These are phyloP conservation scores for Ceratina australensis DNA, from an alignment of 1,140 invertebrate species.

Conservation along the genomic window DNA sequence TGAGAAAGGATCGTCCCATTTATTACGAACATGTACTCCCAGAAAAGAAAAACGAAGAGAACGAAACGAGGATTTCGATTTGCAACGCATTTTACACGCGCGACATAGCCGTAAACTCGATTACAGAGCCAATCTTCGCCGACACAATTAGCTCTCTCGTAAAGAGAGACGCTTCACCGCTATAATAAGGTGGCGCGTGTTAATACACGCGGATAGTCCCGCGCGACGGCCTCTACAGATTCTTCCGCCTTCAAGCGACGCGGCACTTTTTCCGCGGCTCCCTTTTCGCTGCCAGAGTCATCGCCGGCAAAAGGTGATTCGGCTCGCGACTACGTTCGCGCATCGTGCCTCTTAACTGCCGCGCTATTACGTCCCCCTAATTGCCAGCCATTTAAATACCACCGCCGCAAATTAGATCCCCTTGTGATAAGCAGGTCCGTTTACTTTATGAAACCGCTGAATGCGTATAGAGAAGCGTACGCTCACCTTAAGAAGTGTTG, in stretches of 20 bases:
- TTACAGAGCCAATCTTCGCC: constrained; percentile 58
- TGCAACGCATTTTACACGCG: background rate
- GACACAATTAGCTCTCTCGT: constrained; percentile 64
- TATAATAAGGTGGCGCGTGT: constrained; percentile 56
- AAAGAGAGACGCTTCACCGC: constrained; percentile 51
- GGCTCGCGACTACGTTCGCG: constrained; percentile 43
- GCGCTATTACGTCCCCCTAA: constrained; percentile 65
- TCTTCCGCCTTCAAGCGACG: constrained; percentile 4
- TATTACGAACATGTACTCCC: background rate
- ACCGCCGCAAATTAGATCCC: constrained; percentile 52
- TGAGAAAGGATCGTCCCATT: no score
- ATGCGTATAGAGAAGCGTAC: no score
- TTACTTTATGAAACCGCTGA: no score
- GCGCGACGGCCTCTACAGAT: background rate
- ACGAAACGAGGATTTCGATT: background rate
- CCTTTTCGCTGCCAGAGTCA: background rate
- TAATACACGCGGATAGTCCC: constrained; percentile 60
- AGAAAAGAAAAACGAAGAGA: background rate
- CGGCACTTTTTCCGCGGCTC: constrained; percentile 18
- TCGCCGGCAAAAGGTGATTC: constrained; percentile 31
- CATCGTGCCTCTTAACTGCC: constrained; percentile 57
- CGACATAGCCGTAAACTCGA: constrained; percentile 60
- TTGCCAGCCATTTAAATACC: constrained; percentile 67
- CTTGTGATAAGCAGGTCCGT: constrained; percentile 29
- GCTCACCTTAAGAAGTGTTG: no score